Evolutionary conservation across 2,113 vertebrate genomes (phyloP).

Genomic region (Macquaria ambigua): DNA sequence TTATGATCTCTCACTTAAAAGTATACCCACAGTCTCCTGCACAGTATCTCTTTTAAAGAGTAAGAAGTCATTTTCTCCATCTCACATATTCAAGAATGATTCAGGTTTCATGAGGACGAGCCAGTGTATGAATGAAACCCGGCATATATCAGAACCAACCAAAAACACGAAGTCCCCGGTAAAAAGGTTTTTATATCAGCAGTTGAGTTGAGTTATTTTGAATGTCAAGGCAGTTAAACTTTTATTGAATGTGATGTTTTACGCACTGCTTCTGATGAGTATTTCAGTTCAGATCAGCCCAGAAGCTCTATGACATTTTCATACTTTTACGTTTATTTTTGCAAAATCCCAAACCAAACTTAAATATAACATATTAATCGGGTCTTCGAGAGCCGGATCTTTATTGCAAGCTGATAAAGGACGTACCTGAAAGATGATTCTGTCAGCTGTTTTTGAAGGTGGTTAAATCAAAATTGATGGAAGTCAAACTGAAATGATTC

Average conservation of each 20-base stretch:
- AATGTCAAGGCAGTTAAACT: slow-evolving; percentile 66
- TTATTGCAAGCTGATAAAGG: not conserved
- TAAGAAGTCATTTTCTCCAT: not conserved
- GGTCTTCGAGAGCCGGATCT: not conserved
- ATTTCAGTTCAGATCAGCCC: slow-evolving; percentile 20
- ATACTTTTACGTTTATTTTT: slow-evolving; percentile 23
- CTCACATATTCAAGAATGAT: not conserved
- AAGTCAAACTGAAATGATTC: not conserved
- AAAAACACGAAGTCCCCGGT: slow-evolving; percentile 2
- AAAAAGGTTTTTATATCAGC: slow-evolving; percentile 29
- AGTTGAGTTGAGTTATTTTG: slow-evolving; percentile 54
- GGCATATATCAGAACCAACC: slow-evolving; percentile 31
- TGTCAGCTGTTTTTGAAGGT: not conserved
- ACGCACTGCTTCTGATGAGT: slow-evolving; percentile 39
- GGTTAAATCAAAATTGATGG: not conserved
- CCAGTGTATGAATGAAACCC: slow-evolving; percentile 18
- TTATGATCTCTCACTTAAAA: slow-evolving; percentile 25
- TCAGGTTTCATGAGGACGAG: slow-evolving; percentile 5
- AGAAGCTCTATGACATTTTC: slow-evolving; percentile 44
- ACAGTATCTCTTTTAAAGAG: not conserved
- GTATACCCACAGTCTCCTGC: slow-evolving; percentile 7
- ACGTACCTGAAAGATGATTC: not conserved
- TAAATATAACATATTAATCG: slow-evolving; percentile 20
- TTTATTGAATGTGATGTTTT: slow-evolving; percentile 61
- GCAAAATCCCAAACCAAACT: not conserved